Evolutionary conservation across 1,140 invertebrate species (phyloP), one percentile per base, ranked within the genome.

Genomic region (Pogonognathellus flavescens): DNA sequence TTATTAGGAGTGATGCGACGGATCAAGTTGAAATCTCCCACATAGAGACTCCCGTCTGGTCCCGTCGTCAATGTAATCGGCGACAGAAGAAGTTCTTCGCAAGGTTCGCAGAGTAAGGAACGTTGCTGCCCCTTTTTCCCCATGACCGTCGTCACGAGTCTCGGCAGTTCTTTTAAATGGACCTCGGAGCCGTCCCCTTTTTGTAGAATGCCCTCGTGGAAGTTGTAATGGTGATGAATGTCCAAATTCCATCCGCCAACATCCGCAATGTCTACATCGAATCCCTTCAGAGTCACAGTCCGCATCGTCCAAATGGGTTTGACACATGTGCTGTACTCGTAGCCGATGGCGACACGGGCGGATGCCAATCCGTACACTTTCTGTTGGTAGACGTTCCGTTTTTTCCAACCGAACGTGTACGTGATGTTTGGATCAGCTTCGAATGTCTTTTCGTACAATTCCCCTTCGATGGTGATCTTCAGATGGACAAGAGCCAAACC

Each of bases 161-260:
- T 20, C 18, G 96, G 95, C 90, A 97, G 96, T 90, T 98, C 95
- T 90, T 97, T 98, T 90, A 99, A 93, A 90, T 98, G 97, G 18
- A 99, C 92, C 55, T 94, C 96, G 1, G 96, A 96, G 52, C 98
- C 98, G 90, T 99, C 98, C 31, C 98, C 98, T 90, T 98, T 98
- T 90, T 99, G 97, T 59, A 99, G 91, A 87, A 99, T 98, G 55
- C 97, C 97, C 93, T 98, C 97, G 89, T 97, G 95, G 92, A 98
- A 98, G 90, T 99, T 99, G 91, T 99, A 99, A 90, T 98, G 97
- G 90, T 99, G 98, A 91, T 99, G 98, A 83, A 99, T 97, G 90
- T 99, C 96, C 20, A 99, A 91, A 84, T 98, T 98, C 98, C 98
- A 99, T 13, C 97, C 97, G 0, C 97, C 97, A 66, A 99, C 96